A percentile compares a stretch with the other conserved stretches of the same genome.
These are phyloP conservation scores for Labroides dimidiatus DNA, from an alignment of 2,797 vertebrate species.

Conservation along the genomic window DNA sequence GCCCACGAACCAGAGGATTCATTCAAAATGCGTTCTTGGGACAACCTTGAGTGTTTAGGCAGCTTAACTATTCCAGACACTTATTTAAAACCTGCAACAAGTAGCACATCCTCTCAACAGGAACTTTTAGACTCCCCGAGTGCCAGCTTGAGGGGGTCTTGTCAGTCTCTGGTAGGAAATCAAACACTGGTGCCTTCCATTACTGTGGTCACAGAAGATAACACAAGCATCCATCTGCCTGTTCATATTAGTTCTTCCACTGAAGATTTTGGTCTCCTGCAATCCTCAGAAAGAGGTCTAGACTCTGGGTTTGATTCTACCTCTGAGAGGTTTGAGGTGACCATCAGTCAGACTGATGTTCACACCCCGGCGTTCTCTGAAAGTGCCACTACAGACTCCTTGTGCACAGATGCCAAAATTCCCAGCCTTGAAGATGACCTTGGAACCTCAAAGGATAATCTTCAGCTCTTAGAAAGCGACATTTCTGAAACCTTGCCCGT, in stretches of 20 bases:
- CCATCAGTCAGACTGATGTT: slow-evolving; percentile 62
- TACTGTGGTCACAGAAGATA: slow-evolving; percentile 75
- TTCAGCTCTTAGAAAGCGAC: slow-evolving; percentile 44
- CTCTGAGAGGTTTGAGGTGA: slow-evolving; percentile 71
- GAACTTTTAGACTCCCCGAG: slow-evolving; percentile 74
- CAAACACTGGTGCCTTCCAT: slow-evolving; percentile 82
- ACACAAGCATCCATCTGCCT: slow-evolving; percentile 60
- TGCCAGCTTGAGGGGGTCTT: slow-evolving; percentile 49
- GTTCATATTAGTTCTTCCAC: slow-evolving; percentile 73
- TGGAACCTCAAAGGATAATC: slow-evolving; percentile 58
- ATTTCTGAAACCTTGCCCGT: slow-evolving; percentile 51
- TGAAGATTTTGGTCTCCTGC: slow-evolving; percentile 72
- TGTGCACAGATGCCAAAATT: slow-evolving; percentile 84
- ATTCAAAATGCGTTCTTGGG: slow-evolving; percentile 79
- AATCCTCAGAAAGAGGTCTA: slow-evolving; percentile 65
- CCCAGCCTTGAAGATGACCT: slow-evolving; percentile 68
- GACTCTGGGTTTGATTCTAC: slow-evolving; percentile 80
- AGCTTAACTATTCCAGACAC: slow-evolving; percentile 73
- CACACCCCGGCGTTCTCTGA: slow-evolving; percentile 61
- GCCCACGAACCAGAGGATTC: slow-evolving; percentile 74
- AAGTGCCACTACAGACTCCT: slow-evolving; percentile 73
- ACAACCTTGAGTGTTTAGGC: slow-evolving; percentile 75
- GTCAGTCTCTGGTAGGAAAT: slow-evolving; percentile 69
- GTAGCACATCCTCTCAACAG: slow-evolving; percentile 71
- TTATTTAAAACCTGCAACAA: slow-evolving; percentile 71